Evolutionary conservation across 2,113 vertebrate genomes (phyloP).

Genomic region (Nothobranchius furzeri): DNA sequence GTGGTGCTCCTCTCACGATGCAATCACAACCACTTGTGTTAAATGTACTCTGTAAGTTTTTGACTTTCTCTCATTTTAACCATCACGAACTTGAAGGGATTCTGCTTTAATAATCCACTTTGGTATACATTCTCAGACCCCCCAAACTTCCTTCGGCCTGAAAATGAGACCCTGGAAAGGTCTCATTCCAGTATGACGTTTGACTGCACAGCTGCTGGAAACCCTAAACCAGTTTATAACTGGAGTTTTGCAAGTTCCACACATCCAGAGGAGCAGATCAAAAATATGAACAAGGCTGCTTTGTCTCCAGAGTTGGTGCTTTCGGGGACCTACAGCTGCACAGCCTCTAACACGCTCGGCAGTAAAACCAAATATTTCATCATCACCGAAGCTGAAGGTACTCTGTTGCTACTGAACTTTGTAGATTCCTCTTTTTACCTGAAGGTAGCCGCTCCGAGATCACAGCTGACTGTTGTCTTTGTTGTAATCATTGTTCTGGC

Average conservation of each 20-base stretch:
- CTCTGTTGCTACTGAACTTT: neutral
- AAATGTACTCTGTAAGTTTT: slow-evolving; percentile 61
- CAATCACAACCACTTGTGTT: neutral
- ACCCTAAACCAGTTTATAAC: slow-evolving; percentile 54
- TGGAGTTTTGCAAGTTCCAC: slow-evolving; percentile 35
- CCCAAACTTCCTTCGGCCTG: slow-evolving; percentile 35
- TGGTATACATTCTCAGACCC: slow-evolving; percentile 54
- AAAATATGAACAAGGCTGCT: neutral
- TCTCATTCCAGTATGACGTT: slow-evolving; percentile 12
- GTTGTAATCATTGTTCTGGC: slow-evolving; percentile 21
- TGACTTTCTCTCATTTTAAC: neutral
- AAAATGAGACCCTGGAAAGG: slow-evolving; percentile 38
- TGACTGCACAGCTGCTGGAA: slow-evolving; percentile 67
- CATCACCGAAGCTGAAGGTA: slow-evolving; percentile 47
- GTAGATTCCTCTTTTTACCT: neutral
- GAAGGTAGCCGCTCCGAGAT: slow-evolving; percentile 18
- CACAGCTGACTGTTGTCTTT: slow-evolving; percentile 42
- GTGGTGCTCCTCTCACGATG: accelerated
- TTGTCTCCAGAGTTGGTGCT: neutral
- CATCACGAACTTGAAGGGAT: too few relatives aligned
- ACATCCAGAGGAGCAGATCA: neutral
- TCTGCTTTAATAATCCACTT: neutral
- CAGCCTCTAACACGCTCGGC: slow-evolving; percentile 45
- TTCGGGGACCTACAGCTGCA: slow-evolving; percentile 69
- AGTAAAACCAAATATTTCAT: slow-evolving; percentile 48